phyloP scores from a whole-genome alignment of 2,888 invertebrate species.

The Mystacides longicornis region DNA sequence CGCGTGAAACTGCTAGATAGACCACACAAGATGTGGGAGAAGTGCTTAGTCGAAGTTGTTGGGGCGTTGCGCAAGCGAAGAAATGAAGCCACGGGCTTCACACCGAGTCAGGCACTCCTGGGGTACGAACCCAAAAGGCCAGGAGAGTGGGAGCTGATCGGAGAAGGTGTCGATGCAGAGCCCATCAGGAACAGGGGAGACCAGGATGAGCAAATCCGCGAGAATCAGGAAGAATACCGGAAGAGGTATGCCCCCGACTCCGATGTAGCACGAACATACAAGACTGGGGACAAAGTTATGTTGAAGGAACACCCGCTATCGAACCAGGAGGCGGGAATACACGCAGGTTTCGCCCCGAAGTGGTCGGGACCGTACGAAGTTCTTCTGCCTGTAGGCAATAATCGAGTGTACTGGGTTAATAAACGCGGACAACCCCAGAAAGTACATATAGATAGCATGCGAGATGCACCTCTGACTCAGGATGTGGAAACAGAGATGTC shows the following conservation, averaged over 20 bases:
- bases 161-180: slow-evolving; percentile 13
- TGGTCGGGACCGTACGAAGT: too few relatives aligned
- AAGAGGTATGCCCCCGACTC: not conserved
- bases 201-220: too few relatives aligned
- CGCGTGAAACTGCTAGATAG: not conserved
- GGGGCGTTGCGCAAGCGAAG: not conserved
- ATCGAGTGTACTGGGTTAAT: not conserved
- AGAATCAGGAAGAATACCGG: not conserved
- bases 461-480: too few relatives aligned
- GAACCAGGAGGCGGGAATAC: not conserved
- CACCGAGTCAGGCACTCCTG: slow-evolving; percentile 7
- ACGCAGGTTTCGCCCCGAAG: slow-evolving; percentile 9
- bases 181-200: not conserved
- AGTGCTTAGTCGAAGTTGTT: not conserved
- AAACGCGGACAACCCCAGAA: not conserved
- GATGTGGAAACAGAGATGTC: too few relatives aligned
- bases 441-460: not conserved
- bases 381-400: not conserved
- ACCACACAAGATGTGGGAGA: not conserved
- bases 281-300: not conserved
- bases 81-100: too few relatives aligned
- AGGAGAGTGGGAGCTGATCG: slow-evolving; percentile 8
- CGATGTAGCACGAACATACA: not conserved
- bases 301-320: slow-evolving; percentile 1
- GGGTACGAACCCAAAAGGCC: not conserved